Conservation (phyloP, 1,140 invertebrate species). For the Hycleus phaleratus region DNA sequence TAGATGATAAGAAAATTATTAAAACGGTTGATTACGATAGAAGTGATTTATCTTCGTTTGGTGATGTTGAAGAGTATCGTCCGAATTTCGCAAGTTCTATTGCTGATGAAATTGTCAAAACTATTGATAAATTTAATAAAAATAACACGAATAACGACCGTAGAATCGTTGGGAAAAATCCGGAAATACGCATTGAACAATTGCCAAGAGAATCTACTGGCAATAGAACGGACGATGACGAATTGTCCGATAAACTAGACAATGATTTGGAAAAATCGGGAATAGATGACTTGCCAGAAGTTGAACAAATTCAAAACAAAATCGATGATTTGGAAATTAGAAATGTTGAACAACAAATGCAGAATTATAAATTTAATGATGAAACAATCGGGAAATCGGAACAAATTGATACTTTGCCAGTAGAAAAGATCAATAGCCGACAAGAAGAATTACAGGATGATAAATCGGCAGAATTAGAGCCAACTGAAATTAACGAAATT, state of each 20-base stretch:
- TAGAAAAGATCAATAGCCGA: no score
- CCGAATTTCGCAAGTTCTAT: conserved; percentile 22
- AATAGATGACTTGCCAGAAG: neutral
- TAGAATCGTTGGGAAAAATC: neutral
- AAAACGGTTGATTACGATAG: neutral
- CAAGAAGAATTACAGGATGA: neutral
- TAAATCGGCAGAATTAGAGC: neutral
- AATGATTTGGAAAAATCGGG: neutral
- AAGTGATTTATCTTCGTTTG: neutral
- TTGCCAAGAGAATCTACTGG: neutral
- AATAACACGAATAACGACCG: neutral
- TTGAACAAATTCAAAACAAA: neutral
- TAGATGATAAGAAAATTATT: neutral
- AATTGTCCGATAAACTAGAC: neutral
- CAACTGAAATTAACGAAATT: neutral
- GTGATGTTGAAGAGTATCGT: neutral
- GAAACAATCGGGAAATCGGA: no score
- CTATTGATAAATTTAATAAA: conserved; percentile 19
- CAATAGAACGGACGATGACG: no score
- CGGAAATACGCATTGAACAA: neutral
- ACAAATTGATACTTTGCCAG: no score
- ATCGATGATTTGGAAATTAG: no score
- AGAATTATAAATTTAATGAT: no score
- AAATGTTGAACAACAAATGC: no score
- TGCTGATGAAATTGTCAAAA: conserved; percentile 29